Percentiles rank a stretch among this genome's conserved stretches.
Evolutionary conservation across 1,140 invertebrate genomes (phyloP).

Genomic region (Drosophila mayri): DNA sequence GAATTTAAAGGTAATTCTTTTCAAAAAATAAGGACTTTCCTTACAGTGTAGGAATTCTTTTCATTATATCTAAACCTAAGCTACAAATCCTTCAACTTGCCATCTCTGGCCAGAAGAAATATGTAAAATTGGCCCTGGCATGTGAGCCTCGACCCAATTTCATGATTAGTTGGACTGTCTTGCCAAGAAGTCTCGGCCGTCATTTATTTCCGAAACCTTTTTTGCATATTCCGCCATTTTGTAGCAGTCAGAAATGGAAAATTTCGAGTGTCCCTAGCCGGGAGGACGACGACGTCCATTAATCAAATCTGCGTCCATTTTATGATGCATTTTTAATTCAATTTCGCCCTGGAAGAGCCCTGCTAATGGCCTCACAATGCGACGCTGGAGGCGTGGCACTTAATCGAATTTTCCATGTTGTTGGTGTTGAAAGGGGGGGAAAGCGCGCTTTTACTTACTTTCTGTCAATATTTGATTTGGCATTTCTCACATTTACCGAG

Average conservation of each 20-base stretch:
- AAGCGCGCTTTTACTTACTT: conserved; percentile 69
- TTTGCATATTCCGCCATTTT: conserved; percentile 40
- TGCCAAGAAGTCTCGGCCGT: conserved; percentile 36
- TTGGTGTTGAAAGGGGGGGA: background rate
- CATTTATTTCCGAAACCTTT: conserved; percentile 66
- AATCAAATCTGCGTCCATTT: conserved; percentile 79
- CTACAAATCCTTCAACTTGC: background rate
- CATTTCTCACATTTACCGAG: conserved; percentile 66
- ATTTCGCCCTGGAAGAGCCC: conserved; percentile 57
- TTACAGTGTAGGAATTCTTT: background rate
- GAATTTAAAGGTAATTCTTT: background rate
- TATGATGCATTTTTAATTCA: conserved; percentile 80
- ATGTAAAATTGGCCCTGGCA: conserved; percentile 5
- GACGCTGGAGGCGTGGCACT: conserved; percentile 58
- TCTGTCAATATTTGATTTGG: conserved; percentile 79
- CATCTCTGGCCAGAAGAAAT: background rate
- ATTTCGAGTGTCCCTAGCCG: conserved; percentile 39
- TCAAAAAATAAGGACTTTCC: background rate
- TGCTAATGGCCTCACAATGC: conserved; percentile 54
- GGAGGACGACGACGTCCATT: conserved; percentile 47
- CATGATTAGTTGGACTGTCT: conserved; percentile 69
- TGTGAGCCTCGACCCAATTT: conserved; percentile 39
- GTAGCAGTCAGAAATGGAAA: conserved; percentile 23
- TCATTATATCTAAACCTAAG: background rate
- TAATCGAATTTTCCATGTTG: conserved; percentile 71